Percentiles rank a stretch among this genome's conserved stretches.
phyloP scores from a whole-genome alignment of 2,888 invertebrate genomes.

The Athalia cordata region DNA sequence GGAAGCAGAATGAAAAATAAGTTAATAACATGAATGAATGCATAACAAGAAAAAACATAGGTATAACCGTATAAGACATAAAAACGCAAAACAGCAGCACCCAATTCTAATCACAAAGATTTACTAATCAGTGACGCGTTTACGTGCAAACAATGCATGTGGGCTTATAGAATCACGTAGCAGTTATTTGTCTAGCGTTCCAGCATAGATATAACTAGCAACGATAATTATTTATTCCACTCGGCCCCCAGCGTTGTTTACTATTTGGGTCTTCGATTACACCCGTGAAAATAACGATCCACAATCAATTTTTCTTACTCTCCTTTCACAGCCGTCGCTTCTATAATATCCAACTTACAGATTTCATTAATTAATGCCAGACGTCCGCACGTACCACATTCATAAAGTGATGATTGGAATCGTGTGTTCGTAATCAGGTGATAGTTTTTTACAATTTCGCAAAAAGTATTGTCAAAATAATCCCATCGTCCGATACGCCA shows the following conservation, averaged over 20 bases:
- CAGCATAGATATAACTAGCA: not conserved
- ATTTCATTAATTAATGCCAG: too few species aligned
- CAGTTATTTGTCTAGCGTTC: conserved; percentile 12
- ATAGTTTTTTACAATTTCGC: too few species aligned
- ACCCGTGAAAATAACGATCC: conserved; percentile 24
- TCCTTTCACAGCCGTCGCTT: too few species aligned
- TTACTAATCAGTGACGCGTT: conserved; percentile 30
- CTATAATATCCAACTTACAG: too few species aligned
- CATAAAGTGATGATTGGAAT: too few species aligned
- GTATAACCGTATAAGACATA: not conserved
- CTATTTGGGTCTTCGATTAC: conserved; percentile 9
- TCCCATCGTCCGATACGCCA: too few species aligned
- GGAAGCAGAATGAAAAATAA: not conserved
- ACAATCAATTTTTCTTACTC: not conserved
- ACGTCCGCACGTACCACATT: too few species aligned
- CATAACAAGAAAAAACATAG: not conserved
- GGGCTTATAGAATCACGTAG: conserved; percentile 2
- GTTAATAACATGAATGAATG: not conserved
- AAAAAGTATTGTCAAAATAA: too few species aligned
- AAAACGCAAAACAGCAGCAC: conserved; percentile 6
- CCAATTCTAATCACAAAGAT: conserved; percentile 20
- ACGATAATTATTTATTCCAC: conserved; percentile 9
- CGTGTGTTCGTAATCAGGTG: too few species aligned
- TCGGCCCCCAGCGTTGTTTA: conserved; percentile 27
- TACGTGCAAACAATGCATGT: conserved; percentile 28